Conservation (phyloP, 1,140 invertebrate species). For the Venturia canescens region DNA sequence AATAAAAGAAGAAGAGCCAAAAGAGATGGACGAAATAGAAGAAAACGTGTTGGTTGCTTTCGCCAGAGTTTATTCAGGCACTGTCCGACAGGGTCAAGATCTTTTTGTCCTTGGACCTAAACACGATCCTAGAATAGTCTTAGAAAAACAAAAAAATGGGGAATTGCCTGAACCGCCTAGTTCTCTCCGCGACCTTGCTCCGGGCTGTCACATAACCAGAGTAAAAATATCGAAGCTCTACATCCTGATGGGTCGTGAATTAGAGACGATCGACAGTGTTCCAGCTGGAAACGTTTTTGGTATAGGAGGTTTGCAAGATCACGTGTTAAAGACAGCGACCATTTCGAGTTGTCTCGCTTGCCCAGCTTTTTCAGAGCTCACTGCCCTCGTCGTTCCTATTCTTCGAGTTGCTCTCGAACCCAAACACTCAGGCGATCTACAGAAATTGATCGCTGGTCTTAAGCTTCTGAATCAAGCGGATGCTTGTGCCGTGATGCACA, state of each 20-base stretch:
- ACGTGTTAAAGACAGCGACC: conserved; percentile 94
- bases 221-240: conserved; percentile 86
- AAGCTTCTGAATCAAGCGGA: conserved; percentile 94
- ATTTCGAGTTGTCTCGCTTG: conserved; percentile 90
- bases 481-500: conserved; percentile 91
- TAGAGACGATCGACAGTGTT: conserved; percentile 88
- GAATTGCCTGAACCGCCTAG: conserved; percentile 76
- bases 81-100: conserved; percentile 85
- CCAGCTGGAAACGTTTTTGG: conserved; percentile 94
- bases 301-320: conserved; percentile 91
- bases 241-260: conserved; percentile 95
- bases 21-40: conserved; percentile 55
- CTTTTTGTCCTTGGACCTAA: conserved; percentile 93
- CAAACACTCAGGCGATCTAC: conserved; percentile 87
- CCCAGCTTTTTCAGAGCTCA: conserved; percentile 92
- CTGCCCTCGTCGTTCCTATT: conserved; percentile 90
- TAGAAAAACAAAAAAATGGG: conserved; percentile 70
- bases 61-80: conserved; percentile 95
- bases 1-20: conserved; percentile 53
- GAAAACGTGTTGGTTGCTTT: conserved; percentile 92
- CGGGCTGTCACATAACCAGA: conserved; percentile 81
- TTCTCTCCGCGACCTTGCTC: conserved; percentile 82
- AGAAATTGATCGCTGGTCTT: conserved; percentile 88
- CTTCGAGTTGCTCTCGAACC: conserved; percentile 97
- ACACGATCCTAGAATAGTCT: conserved; percentile 85